Conservation (phyloP, 2,888 invertebrate genomes). For the Callyntrura guangdongensis region DNA sequence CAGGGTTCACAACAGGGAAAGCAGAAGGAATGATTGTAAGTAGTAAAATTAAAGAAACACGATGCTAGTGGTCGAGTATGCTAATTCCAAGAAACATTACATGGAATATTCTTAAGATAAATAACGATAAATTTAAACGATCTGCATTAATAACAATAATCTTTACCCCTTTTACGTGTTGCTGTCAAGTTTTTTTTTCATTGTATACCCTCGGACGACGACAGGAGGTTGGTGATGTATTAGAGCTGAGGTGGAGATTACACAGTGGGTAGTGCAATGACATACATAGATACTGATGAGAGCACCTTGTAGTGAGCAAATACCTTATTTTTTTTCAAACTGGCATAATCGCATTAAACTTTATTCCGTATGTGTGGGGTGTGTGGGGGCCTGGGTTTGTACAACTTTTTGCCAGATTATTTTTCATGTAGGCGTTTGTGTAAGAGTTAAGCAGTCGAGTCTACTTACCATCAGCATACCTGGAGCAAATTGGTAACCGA, state of each 20-base stretch:
- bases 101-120: constrained; percentile 24
- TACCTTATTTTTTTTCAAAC: no score
- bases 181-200: background rate
- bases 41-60: background rate
- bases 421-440: no score
- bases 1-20: background rate
- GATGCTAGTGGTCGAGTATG: background rate
- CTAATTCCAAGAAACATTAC: constrained; percentile 10
- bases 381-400: background rate
- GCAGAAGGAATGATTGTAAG: background rate
- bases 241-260: background rate
- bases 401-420: no score
- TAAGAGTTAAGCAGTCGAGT: no score
- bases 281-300: no score
- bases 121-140: constrained; percentile 42
- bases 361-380: background rate
- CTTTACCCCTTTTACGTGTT: constrained; percentile 56
- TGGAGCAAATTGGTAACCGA: no score
- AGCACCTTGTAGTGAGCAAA: no score
- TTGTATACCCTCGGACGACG: background rate
- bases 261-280: no score
- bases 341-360: background rate
- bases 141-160: constrained; percentile 57
- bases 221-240: background rate
- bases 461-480: no score